These are phyloP conservation scores for Aselliscus stoliczkanus DNA, from an alignment of 2,797 vertebrate genomes.

Conservation along the genomic window DNA sequence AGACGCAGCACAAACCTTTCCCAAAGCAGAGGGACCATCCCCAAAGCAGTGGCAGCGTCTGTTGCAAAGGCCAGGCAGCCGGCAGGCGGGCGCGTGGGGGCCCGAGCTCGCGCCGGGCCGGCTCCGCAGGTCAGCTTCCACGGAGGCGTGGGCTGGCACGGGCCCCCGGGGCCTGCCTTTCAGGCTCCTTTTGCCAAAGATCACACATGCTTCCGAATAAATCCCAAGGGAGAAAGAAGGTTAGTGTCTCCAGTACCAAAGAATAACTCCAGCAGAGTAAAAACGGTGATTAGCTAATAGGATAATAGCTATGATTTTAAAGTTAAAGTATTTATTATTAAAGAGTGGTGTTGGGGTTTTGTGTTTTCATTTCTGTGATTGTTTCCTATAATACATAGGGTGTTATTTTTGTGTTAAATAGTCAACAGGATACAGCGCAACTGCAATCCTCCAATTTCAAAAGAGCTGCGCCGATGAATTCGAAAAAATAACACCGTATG, in stretches of 20 bases:
- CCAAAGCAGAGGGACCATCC: constrained; percentile 34
- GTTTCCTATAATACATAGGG: background rate
- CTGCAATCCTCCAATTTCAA: background rate
- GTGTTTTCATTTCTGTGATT: constrained; percentile 36
- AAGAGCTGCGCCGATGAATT: constrained; percentile 55
- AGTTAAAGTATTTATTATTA: constrained; percentile 62
- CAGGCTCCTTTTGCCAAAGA: too few relatives aligned
- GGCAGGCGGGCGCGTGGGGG: too few relatives aligned
- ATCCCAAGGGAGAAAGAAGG: constrained; percentile 44
- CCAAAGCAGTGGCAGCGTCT: background rate
- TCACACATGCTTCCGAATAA: too few relatives aligned
- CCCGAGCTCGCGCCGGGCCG: too few relatives aligned
- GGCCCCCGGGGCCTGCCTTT: too few relatives aligned
- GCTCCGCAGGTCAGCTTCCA: too few relatives aligned
- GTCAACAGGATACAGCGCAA: constrained; percentile 37
- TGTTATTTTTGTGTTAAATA: constrained; percentile 51
- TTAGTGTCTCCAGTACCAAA: constrained; percentile 73
- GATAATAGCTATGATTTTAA: constrained; percentile 65
- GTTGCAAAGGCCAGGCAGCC: constrained; percentile 20
- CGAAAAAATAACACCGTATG: background rate
- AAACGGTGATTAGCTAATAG: constrained; percentile 46
- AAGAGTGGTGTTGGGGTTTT: background rate
- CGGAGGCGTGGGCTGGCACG: too few relatives aligned
- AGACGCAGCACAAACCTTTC: background rate
- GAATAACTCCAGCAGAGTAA: constrained; percentile 44